A percentile compares a stretch with the other conserved stretches of the same genome.
Evolutionary conservation across 2,113 vertebrate genomes (phyloP).

Genomic region (Pygoscelis adeliae): DNA sequence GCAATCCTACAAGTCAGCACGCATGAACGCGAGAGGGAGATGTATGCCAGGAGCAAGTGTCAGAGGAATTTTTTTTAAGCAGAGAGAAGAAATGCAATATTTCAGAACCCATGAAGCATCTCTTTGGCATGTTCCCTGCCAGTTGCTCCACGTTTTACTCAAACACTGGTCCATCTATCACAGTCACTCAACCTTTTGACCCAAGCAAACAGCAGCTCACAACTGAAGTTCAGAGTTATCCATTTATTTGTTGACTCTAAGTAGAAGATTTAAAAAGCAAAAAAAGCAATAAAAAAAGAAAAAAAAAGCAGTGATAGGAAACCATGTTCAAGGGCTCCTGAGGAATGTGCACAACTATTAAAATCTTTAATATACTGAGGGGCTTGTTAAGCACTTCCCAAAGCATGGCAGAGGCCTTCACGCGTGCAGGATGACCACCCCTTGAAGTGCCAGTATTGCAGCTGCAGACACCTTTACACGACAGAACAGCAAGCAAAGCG

Average conservation of each 20-base stretch:
- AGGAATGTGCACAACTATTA: background rate
- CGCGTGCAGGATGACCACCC: background rate
- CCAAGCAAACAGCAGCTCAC: background rate
- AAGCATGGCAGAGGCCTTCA: background rate
- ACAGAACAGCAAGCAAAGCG: background rate
- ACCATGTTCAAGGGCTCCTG: background rate
- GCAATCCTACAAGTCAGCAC: background rate
- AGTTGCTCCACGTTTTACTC: background rate
- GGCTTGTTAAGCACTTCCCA: background rate
- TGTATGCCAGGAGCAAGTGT: background rate
- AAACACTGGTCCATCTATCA: background rate
- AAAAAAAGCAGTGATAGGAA: background rate
- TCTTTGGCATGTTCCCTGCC: background rate
- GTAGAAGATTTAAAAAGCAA: background rate
- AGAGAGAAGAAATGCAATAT: background rate
- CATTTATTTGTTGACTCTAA: background rate
- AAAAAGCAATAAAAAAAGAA: background rate
- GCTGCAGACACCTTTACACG: background rate
- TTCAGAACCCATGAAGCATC: background rate
- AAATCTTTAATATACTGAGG: background rate
- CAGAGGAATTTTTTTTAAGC: background rate
- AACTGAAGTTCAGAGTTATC: background rate
- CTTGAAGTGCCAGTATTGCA: background rate
- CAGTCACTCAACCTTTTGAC: background rate
- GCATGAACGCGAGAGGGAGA: background rate